Conservation (phyloP, 2,888 invertebrate genomes). For the Muschampia plurimacula region DNA sequence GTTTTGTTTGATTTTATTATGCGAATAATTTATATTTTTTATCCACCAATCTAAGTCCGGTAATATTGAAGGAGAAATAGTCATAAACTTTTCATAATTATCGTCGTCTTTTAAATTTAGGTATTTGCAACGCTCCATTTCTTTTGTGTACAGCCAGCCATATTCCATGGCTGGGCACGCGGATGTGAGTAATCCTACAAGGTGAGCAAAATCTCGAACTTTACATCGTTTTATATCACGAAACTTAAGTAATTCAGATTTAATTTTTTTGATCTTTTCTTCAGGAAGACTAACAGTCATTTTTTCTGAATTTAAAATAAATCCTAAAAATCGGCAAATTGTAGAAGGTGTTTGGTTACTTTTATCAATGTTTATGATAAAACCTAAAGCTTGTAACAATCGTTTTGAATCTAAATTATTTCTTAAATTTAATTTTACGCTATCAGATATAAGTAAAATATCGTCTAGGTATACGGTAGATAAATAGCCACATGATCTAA, state of each 20-base stretch:
- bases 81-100: constrained; percentile 1
- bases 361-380: constrained; percentile 3
- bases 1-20: constrained; percentile 4
- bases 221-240: neutral
- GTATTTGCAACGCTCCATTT: constrained; percentile 35
- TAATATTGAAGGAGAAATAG: neutral
- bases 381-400: neutral
- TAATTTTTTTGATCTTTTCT: constrained; percentile 41
- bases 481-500: neutral
- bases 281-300: constrained; percentile 35
- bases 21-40: neutral
- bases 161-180: constrained; percentile 53
- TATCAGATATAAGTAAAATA: neutral
- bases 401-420: neutral
- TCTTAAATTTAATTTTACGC: neutral
- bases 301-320: constrained; percentile 38
- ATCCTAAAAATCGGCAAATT: constrained; percentile 39
- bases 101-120: constrained; percentile 22
- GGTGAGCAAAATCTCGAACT: constrained; percentile 41
- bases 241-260: neutral
- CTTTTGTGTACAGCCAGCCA: constrained; percentile 52
- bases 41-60: no score
- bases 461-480: constrained; percentile 18
- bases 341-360: neutral
- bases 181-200: constrained; percentile 47